A percentile compares a stretch with the other conserved stretches of the same genome.
Conservation (phyloP, 2,113 vertebrate species). For the Nanger granti region DNA sequence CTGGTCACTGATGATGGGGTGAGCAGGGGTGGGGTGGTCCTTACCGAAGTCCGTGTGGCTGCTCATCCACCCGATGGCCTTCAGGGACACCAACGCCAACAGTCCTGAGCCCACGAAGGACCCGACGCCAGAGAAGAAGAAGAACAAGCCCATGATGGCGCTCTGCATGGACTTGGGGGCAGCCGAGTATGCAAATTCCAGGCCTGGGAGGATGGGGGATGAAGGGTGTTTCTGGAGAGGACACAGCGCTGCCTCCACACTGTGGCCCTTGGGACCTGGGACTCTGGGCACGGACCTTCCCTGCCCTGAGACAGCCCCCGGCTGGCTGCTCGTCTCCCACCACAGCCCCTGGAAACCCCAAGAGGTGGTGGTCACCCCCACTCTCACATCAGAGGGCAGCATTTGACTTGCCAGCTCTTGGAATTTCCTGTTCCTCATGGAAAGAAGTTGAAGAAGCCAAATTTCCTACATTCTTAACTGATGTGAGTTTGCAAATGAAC, state of each 20-base stretch:
- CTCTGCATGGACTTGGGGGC: slow-evolving; percentile 98
- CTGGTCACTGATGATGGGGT: background rate
- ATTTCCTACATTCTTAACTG: background rate
- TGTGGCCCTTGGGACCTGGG: background rate
- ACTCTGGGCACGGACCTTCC: background rate
- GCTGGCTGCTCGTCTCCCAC: background rate
- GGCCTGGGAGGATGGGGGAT: slow-evolving; percentile 78
- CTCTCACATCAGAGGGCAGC: background rate
- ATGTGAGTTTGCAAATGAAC: background rate
- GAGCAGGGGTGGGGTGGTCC: background rate
- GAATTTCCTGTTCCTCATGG: background rate
- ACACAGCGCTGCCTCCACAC: rapidly evolving
- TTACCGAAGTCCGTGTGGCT: slow-evolving; percentile 92
- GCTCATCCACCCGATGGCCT: slow-evolving; percentile 95
- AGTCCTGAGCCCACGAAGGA: slow-evolving; percentile 96
- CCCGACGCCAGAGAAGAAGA: slow-evolving; percentile 97
- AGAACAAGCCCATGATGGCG: slow-evolving; percentile 97
- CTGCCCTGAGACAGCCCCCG: background rate
- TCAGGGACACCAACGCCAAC: slow-evolving; percentile 89
- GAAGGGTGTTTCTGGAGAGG: rapidly evolving
- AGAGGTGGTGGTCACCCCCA: background rate
- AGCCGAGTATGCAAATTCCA: slow-evolving; percentile 97
- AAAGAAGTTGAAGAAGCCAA: background rate
- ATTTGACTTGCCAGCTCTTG: background rate
- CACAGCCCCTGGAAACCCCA: background rate